phyloP scores from a whole-genome alignment of 2,888 invertebrate species.

The Napeogenes inachia region DNA sequence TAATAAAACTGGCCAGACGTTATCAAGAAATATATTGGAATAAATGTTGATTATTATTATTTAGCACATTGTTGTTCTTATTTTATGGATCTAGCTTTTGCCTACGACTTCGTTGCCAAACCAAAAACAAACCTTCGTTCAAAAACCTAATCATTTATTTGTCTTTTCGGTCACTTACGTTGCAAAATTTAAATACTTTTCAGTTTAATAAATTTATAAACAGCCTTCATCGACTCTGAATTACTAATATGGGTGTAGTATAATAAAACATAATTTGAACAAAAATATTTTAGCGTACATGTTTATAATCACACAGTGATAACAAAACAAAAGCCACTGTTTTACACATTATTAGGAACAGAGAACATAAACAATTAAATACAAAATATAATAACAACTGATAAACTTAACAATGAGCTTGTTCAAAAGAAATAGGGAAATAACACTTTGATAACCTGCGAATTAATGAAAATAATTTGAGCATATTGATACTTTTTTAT shows the following conservation, averaged over 20 bases:
- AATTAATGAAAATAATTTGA: too few species aligned
- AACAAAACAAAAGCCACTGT: constrained; percentile 18
- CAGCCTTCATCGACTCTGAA: too few species aligned
- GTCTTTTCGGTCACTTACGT: too few species aligned
- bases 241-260: too few species aligned
- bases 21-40: background rate
- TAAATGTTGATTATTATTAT: background rate
- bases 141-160: too few species aligned
- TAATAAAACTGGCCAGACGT: constrained; percentile 37
- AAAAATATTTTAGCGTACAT: too few species aligned
- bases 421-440: constrained; percentile 46
- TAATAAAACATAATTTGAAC: too few species aligned
- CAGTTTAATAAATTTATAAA: too few species aligned
- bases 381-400: constrained; percentile 24
- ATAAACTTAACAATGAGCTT: constrained; percentile 42
- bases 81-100: background rate
- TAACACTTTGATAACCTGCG: constrained; percentile 21
- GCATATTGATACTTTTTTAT: too few species aligned
- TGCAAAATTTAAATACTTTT: too few species aligned
- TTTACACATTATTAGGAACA: constrained; percentile 6
- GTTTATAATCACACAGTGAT: constrained; percentile 3
- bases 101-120: too few species aligned
- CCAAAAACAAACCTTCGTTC: too few species aligned
- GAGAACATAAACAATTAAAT: constrained; percentile 19
- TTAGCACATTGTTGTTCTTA: background rate